Evolutionary conservation across 2,113 vertebrate genomes (phyloP).

Genomic region (Rhynchopsitta pachyrhyncha): DNA sequence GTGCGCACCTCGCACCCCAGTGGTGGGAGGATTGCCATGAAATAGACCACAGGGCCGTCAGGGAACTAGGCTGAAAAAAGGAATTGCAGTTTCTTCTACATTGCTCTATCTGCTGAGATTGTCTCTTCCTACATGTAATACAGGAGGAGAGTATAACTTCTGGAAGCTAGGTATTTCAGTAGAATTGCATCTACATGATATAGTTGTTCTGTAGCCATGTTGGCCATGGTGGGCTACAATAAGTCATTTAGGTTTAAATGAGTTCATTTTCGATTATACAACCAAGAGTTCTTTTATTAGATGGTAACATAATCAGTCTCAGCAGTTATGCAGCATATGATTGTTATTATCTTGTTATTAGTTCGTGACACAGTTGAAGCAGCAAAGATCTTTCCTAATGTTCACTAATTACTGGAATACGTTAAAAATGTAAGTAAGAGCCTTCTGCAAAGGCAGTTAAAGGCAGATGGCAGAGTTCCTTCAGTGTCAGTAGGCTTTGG

Average conservation of each 20-base stretch:
- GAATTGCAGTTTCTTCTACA: not conserved
- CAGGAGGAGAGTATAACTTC: not conserved
- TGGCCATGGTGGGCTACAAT: not conserved
- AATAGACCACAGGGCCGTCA: not conserved
- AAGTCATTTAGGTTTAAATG: conserved; percentile 38
- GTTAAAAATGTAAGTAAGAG: not conserved
- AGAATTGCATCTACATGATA: not conserved
- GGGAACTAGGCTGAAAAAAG: not conserved
- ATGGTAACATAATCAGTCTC: conserved; percentile 1
- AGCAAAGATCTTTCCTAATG: not conserved
- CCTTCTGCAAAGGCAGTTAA: not conserved
- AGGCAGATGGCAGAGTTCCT: not conserved
- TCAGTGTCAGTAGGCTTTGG: not conserved
- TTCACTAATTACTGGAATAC: conserved; percentile 24
- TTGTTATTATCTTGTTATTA: conserved; percentile 52
- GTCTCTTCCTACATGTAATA: not conserved
- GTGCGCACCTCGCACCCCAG: fast-evolving
- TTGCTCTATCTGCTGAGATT: not conserved
- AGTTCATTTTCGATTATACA: not conserved
- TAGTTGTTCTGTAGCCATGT: not conserved
- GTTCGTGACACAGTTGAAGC: conserved; percentile 12
- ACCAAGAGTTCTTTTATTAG: conserved; percentile 39
- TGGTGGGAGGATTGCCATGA: not conserved
- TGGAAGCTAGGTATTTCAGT: not conserved
- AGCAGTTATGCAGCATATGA: conserved; percentile 27